Percentiles rank a stretch among this genome's conserved stretches.
Evolutionary conservation across 37 sponge, comb jelly and placozoan genomes (phyloP).

Genomic region (Sycon ciliatum): DNA sequence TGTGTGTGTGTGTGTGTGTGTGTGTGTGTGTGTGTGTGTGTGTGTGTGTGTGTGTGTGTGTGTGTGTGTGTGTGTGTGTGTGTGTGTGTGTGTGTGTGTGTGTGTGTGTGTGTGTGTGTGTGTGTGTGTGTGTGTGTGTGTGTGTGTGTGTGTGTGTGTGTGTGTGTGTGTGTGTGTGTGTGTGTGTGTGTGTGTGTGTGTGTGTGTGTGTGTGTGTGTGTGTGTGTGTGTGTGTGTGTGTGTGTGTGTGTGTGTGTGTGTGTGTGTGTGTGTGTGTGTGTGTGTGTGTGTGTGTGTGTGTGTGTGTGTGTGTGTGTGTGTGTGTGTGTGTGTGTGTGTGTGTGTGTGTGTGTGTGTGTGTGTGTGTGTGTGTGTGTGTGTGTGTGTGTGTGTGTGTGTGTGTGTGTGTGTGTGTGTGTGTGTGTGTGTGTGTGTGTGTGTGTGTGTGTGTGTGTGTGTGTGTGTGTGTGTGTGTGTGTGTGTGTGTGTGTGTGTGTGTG

Average conservation of each 20-base stretch:
- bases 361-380: slow-evolving; percentile 5
- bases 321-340: slow-evolving; percentile 5
- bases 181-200: too few species aligned
- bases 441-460: not conserved
- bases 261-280: slow-evolving; percentile 1
- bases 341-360: slow-evolving; percentile 5
- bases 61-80: too few species aligned
- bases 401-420: not conserved
- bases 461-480: not conserved
- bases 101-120: too few species aligned
- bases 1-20: too few species aligned
- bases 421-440: not conserved
- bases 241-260: slow-evolving; percentile 5
- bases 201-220: not conserved
- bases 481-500: not conserved
- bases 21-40: too few species aligned
- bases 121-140: too few species aligned
- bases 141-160: too few species aligned
- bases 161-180: too few species aligned
- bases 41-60: too few species aligned
- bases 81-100: too few species aligned
- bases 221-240: slow-evolving; percentile 5
- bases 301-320: not conserved
- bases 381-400: not conserved
- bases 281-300: not conserved